phyloP scores from a whole-genome alignment of 2,888 invertebrate genomes.

The Adela reaumurella region DNA sequence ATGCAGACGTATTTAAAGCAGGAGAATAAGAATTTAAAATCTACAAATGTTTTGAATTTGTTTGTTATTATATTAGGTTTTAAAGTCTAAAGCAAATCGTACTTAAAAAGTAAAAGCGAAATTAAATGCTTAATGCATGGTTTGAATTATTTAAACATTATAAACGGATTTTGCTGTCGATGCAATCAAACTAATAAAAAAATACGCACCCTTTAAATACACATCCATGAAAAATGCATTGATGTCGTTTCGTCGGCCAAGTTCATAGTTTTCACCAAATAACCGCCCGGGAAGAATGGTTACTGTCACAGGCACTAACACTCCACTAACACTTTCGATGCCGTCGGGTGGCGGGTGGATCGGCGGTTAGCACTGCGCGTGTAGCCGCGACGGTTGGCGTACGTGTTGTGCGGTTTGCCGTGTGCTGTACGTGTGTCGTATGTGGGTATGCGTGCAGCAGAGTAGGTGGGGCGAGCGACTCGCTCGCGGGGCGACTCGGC shows the following conservation, averaged over 20 bases:
- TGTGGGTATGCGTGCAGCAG: conserved; percentile 27
- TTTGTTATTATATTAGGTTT: no score
- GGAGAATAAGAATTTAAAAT: no score
- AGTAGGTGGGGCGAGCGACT: conserved; percentile 36
- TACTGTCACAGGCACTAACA: neutral
- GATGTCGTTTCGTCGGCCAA: conserved; percentile 47
- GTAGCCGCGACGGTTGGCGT: no score
- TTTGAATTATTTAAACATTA: no score
- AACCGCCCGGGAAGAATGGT: conserved; percentile 10
- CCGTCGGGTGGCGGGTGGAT: no score
- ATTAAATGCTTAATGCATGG: no score
- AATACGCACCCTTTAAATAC: conserved; percentile 52
- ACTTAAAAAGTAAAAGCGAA: no score
- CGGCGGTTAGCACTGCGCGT: no score
- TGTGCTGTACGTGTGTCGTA: neutral
- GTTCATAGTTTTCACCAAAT: conserved; percentile 33
- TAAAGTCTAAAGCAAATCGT: no score
- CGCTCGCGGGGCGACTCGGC: conserved; percentile 52
- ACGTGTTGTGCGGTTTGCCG: no score
- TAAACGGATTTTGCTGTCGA: neutral
- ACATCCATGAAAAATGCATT: conserved; percentile 57
- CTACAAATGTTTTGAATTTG: no score
- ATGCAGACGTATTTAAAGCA: no score
- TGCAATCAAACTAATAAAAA: conserved; percentile 10
- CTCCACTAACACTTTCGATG: conserved; percentile 6